Percentiles rank a stretch among this genome's conserved stretches.
Conservation (phyloP, 2,113 vertebrate genomes). For the Leuciscus idus region DNA sequence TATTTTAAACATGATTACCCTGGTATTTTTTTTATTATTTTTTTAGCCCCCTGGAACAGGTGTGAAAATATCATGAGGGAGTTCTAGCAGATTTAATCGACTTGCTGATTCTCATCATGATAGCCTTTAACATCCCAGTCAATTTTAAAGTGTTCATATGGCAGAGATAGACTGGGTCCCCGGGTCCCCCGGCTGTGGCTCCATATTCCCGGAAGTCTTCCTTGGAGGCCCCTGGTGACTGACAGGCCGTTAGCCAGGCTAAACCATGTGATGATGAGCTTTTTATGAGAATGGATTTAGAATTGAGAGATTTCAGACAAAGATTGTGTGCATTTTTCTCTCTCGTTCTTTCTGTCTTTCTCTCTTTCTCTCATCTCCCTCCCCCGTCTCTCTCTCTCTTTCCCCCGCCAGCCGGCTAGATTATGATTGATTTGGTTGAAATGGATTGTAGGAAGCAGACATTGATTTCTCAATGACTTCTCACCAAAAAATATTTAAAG, state of each 20-base stretch:
- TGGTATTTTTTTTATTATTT: neutral
- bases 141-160: constrained; percentile 36
- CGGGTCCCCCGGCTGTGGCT: constrained; percentile 38
- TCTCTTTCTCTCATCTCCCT: constrained; percentile 66
- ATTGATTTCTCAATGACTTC: constrained; percentile 99
- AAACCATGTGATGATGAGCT: constrained; percentile 94
- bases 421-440: constrained; percentile 98
- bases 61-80: constrained; percentile 37
- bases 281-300: constrained; percentile 94
- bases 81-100: constrained; percentile 35
- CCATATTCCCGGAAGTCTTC: constrained; percentile 27
- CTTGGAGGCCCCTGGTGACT: constrained; percentile 45
- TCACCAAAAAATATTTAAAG: constrained; percentile 97
- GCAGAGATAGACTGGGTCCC: constrained; percentile 25
- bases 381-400: constrained; percentile 78
- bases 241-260: constrained; percentile 49
- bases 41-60: constrained; percentile 10
- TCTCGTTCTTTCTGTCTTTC: constrained; percentile 72
- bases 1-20: constrained; percentile 40
- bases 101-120: constrained; percentile 37
- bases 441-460: constrained; percentile 97
- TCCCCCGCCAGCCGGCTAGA: constrained; percentile 82
- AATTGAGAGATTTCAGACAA: constrained; percentile 93
- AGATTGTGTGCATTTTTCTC: constrained; percentile 81
- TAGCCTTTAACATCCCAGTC: constrained; percentile 37